phyloP scores from a whole-genome alignment of 1,140 invertebrate species.

The Vanessa tameamea region DNA sequence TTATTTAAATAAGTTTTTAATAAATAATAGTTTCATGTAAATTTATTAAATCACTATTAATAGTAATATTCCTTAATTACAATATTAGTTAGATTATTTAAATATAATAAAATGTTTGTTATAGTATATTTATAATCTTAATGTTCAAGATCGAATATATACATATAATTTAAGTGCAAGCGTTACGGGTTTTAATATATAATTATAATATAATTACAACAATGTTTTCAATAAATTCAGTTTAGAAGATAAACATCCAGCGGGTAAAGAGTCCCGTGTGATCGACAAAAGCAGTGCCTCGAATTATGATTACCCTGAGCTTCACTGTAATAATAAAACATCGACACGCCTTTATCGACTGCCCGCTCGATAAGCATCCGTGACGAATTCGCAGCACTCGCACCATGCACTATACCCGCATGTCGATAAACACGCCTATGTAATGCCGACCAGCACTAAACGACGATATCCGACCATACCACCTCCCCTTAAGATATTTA shows the following conservation, averaged over 20 bases:
- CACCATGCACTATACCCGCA: conserved; percentile 44
- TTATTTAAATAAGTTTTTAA: too few species aligned
- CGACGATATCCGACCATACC: conserved; percentile 25
- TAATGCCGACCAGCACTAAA: conserved; percentile 4
- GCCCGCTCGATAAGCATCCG: conserved; percentile 77
- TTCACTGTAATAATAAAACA: conserved; percentile 76
- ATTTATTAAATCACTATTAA: too few species aligned
- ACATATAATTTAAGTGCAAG: neutral
- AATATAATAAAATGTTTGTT: too few species aligned
- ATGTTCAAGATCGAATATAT: neutral
- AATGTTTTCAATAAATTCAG: conserved; percentile 25
- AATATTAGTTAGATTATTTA: too few species aligned
- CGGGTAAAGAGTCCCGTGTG: conserved; percentile 57
- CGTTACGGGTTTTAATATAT: neutral
- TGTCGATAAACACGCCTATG: conserved; percentile 40
- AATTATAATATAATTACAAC: conserved; percentile 4
- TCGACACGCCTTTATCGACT: conserved; percentile 76
- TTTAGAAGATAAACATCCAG: conserved; percentile 53
- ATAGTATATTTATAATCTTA: too few species aligned
- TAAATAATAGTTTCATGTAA: too few species aligned
- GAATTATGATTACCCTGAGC: conserved; percentile 60
- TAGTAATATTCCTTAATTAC: too few species aligned
- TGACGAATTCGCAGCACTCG: conserved; percentile 73
- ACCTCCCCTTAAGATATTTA: conserved; percentile 15
- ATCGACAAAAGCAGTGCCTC: conserved; percentile 62